phyloP scores from a whole-genome alignment of 2,113 vertebrate species.

The Podilymbus podiceps region DNA sequence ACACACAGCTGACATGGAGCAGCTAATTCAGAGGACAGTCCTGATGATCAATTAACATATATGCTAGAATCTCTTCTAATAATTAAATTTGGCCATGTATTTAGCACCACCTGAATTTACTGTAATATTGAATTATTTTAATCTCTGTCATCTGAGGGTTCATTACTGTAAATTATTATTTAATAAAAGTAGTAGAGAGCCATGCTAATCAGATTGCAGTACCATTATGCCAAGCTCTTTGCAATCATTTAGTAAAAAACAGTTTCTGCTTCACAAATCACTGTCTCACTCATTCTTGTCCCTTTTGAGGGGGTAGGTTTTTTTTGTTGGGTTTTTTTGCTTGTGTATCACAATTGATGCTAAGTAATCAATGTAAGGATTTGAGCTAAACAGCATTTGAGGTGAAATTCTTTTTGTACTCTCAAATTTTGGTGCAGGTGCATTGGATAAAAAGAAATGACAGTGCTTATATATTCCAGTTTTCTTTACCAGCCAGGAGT shows the following conservation, averaged over 20 bases:
- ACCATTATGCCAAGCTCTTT: neutral
- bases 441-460: neutral
- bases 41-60: neutral
- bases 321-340: neutral
- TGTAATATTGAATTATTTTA: slow-evolving; percentile 20
- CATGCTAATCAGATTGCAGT: neutral
- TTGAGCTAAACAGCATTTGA: neutral
- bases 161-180: slow-evolving; percentile 17
- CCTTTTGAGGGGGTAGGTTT: neutral
- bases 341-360: neutral
- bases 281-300: neutral
- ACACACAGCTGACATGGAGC: fast-evolving
- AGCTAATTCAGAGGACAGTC: neutral
- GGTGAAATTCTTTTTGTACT: neutral
- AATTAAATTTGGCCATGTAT: neutral
- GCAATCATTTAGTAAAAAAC: neutral
- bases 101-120: neutral
- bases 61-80: neutral
- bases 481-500: neutral
- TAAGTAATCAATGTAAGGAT: neutral
- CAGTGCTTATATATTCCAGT: neutral
- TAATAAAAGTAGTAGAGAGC: slow-evolving; percentile 10
- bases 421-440: neutral
- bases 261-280: neutral
- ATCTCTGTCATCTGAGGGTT: neutral